A percentile compares a stretch with the other conserved stretches of the same genome.
Evolutionary conservation across 2,888 invertebrate species (phyloP).

Genomic region (Ichneumon xanthorius): DNA sequence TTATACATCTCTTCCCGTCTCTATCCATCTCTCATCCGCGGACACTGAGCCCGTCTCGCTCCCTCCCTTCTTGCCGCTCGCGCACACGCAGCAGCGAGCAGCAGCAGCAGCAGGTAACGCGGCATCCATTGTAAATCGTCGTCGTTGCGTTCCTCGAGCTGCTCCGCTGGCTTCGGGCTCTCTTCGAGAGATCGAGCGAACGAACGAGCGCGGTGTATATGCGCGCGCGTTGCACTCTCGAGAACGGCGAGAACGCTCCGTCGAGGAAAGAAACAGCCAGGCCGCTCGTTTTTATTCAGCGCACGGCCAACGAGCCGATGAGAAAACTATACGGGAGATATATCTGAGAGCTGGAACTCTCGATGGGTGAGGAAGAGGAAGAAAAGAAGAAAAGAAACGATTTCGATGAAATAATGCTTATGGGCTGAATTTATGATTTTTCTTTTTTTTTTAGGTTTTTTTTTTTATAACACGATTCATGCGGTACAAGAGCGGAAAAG

Average conservation of each 20-base stretch:
- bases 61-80: slow-evolving; percentile 19
- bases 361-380: background rate
- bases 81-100: slow-evolving; percentile 58
- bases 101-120: slow-evolving; percentile 53
- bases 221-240: slow-evolving; percentile 6
- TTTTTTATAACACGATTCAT: slow-evolving; percentile 33
- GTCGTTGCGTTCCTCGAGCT: slow-evolving; percentile 64
- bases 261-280: background rate
- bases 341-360: background rate
- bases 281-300: background rate
- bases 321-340: background rate
- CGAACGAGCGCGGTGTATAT: slow-evolving; percentile 18
- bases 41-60: slow-evolving; percentile 25
- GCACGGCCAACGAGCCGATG: background rate
- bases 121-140: slow-evolving; percentile 65
- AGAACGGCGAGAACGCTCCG: background rate
- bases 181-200: slow-evolving; percentile 30
- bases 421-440: background rate
- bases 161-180: slow-evolving; percentile 25
- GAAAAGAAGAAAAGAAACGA: background rate
- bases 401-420: background rate
- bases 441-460: background rate
- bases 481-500: slow-evolving; percentile 54
- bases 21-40: slow-evolving; percentile 30
- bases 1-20: slow-evolving; percentile 45